Evolutionary conservation across 1,140 invertebrate species (phyloP), one percentile per base, ranked within the genome.

Genomic region (Coenobita brevimanus): DNA sequence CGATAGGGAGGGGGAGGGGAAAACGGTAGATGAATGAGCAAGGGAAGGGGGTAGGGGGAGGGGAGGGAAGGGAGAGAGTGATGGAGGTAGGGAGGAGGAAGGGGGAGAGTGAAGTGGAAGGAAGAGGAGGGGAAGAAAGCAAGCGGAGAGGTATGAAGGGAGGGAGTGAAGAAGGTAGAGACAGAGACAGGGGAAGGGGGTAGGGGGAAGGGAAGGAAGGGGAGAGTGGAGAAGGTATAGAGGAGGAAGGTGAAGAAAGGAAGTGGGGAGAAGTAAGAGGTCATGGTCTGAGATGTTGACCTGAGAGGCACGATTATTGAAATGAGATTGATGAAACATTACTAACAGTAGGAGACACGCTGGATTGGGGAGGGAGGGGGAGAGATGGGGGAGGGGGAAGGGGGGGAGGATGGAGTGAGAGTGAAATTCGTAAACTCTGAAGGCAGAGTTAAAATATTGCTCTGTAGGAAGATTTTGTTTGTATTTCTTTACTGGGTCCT

Each of bases 11-110:
- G 27, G 41, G 54, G 75, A 78, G 41, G 27, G 41, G 54, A 24
- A 78, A 24, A 50, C 21, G 54, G 75, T 50, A 46, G 54, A 46
- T 50, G 75, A 78, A 46, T 50, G 75, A 78, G 75, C 46, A 46
- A 78, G 75, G 54, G 75, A 78, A 46, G 54, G 75, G 54, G 75
- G 54, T 38, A 78, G 75, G 54, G 75, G 54, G 75, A 54, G 41
- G n/a, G n/a, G n/a, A n/a, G n/a, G n/a, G n/a, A n/a, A n/a, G 60
- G 24, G 64, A 50, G 43, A 50, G 60, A 50, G 60, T 8, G 60
- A n/a, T 27, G 15, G 17, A 50, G 46, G 57, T 8, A 27, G 50
- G 30, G 27, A 15, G 21, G 10, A 24, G 79, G 27, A n/a, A 21
- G 36, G 24, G 10, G 24, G 17, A 38, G 57, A 60, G 33, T 21